Evolutionary conservation across 2,888 invertebrate genomes (phyloP).

Genomic region (Caradrina kadenii): DNA sequence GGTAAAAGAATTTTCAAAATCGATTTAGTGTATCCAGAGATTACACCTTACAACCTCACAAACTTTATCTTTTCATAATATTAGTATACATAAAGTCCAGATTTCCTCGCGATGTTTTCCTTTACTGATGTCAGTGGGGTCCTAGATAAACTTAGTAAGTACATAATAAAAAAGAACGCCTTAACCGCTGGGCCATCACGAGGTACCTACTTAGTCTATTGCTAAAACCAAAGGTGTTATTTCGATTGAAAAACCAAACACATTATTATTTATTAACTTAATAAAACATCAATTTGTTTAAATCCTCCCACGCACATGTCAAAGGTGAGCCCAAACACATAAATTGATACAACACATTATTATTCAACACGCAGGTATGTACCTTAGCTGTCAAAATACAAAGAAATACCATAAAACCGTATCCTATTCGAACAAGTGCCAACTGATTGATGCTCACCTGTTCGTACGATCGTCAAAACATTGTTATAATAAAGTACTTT

Average conservation of each 20-base stretch:
- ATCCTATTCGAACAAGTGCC: conserved; percentile 21
- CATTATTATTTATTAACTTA: conserved; percentile 4
- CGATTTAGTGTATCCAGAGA: no score
- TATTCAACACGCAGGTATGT: conserved; percentile 25
- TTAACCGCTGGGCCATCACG: no score
- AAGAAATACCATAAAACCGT: conserved; percentile 23
- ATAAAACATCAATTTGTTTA: conserved; percentile 10
- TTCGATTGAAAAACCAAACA: not conserved
- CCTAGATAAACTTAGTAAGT: no score
- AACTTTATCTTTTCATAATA: no score
- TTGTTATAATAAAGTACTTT: conserved; percentile 35
- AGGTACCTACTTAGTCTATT: no score
- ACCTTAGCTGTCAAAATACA: conserved; percentile 26
- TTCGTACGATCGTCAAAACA: conserved; percentile 37
- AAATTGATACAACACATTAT: conserved; percentile 43
- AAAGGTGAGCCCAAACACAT: conserved; percentile 36
- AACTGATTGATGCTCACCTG: conserved; percentile 39
- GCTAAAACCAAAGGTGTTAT: no score
- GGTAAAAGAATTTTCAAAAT: no score
- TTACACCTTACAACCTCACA: no score
- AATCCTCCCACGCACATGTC: conserved; percentile 27
- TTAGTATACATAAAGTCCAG: no score
- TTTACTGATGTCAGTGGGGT: no score
- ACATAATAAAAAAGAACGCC: no score
- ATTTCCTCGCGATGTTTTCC: no score